Evolutionary conservation across 2,797 vertebrate species (phyloP).

Genomic region (Galagoides demidoff): DNA sequence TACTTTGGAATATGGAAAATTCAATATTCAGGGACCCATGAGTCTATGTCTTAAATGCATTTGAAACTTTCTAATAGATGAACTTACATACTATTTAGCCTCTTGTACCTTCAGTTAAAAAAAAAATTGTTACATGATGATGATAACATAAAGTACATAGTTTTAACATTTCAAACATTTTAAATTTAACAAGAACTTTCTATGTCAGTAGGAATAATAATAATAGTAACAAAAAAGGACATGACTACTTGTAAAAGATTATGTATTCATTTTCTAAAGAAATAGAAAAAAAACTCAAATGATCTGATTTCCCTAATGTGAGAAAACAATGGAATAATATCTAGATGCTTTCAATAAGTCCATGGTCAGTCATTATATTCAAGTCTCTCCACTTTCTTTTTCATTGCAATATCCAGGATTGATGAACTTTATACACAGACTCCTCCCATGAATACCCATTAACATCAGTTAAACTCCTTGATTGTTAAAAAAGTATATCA

Average conservation of each 20-base stretch:
- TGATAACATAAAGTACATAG: background rate
- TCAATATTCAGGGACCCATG: background rate
- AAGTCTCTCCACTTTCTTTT: background rate
- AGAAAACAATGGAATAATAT: background rate
- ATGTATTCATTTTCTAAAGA: background rate
- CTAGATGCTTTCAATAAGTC: background rate
- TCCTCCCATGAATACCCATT: background rate
- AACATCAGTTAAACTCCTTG: background rate
- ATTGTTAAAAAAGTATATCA: background rate
- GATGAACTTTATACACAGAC: background rate
- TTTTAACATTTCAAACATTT: constrained; percentile 29
- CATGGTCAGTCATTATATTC: background rate
- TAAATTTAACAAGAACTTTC: constrained; percentile 21
- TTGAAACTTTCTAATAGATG: background rate
- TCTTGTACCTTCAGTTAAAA: background rate
- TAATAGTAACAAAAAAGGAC: constrained; percentile 25
- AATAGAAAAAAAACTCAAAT: background rate
- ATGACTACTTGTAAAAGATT: background rate
- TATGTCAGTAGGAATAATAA: background rate
- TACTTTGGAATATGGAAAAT: constrained; percentile 2
- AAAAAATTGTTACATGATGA: background rate
- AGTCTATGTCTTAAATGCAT: background rate
- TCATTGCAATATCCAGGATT: background rate
- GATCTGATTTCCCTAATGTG: background rate
- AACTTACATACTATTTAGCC: background rate